phyloP scores from a whole-genome alignment of 1,140 invertebrate genomes.

The Trypoxylus dichotomus region DNA sequence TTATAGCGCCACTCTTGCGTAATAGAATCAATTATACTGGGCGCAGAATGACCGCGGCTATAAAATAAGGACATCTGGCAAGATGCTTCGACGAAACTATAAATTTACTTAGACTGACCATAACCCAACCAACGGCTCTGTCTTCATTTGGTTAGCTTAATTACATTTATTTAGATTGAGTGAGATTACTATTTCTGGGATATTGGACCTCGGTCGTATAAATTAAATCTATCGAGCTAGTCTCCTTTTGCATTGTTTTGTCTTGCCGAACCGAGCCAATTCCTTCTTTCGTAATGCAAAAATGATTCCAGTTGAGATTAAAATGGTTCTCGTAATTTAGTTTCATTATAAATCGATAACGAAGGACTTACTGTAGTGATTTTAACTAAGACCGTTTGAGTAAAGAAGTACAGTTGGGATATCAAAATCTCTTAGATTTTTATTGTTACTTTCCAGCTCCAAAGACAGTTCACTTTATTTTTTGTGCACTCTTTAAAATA shows the following conservation, averaged over 20 bases:
- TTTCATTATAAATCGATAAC: too few species aligned
- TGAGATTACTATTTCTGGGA: background rate
- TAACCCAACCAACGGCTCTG: background rate
- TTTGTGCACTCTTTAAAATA: too few species aligned
- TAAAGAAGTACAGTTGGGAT: too few species aligned
- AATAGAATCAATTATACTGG: slow-evolving; percentile 20
- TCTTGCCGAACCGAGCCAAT: too few species aligned
- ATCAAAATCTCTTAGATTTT: too few species aligned
- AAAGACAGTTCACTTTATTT: too few species aligned
- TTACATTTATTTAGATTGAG: slow-evolving; percentile 29
- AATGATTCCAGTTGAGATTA: too few species aligned
- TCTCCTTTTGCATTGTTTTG: background rate
- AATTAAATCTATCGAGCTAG: slow-evolving; percentile 12
- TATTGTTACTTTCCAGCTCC: too few species aligned
- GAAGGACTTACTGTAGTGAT: too few species aligned
- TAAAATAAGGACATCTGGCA: slow-evolving; percentile 29
- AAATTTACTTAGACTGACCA: slow-evolving; percentile 22
- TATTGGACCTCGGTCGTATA: slow-evolving; percentile 14
- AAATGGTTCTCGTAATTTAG: too few species aligned
- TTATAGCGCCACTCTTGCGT: background rate
- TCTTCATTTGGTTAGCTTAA: slow-evolving; percentile 30
- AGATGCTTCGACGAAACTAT: slow-evolving; percentile 17
- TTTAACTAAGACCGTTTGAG: too few species aligned
- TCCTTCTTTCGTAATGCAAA: too few species aligned
- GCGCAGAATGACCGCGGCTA: background rate